Percentiles rank a stretch among this genome's conserved stretches.
These are phyloP conservation scores for Bufo gargarizans DNA, from an alignment of 2,113 vertebrate genomes.

Conservation along the genomic window DNA sequence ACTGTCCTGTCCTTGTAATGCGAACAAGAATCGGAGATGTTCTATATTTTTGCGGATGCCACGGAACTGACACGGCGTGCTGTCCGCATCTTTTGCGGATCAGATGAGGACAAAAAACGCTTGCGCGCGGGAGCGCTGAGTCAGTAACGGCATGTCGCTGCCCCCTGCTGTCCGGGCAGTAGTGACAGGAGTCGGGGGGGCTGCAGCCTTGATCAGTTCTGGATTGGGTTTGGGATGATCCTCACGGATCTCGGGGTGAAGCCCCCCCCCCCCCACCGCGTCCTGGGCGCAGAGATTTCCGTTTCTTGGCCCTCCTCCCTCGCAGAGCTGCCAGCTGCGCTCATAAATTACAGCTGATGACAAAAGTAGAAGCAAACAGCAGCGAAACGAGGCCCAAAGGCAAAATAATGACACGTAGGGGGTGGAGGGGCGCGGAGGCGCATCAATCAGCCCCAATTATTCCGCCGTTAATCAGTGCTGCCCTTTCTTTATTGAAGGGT, in stretches of 20 bases:
- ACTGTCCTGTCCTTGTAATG: no score
- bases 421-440: conserved; percentile 82
- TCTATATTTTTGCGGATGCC: no score
- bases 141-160: no score
- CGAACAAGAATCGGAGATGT: no score
- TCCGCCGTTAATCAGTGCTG: conserved; percentile 88
- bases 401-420: conserved; percentile 91
- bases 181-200: no score
- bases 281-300: conserved; percentile 68
- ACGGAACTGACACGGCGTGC: no score
- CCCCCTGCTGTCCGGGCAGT: no score
- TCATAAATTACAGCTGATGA: conserved; percentile 85
- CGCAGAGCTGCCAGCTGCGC: conserved; percentile 71
- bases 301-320: conserved; percentile 71
- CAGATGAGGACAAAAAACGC: no score
- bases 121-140: no score
- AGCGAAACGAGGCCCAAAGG: conserved; percentile 85
- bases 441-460: conserved; percentile 90
- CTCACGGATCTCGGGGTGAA: background rate
- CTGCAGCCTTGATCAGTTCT: no score
- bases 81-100: no score
- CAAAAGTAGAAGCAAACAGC: conserved; percentile 82
- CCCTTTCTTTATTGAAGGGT: conserved; percentile 90
- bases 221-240: no score
- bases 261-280: conserved; percentile 67